A percentile compares a stretch with the other conserved stretches of the same genome.
These are phyloP conservation scores for Aurelia aurita complex sp. Pacific DNA, from an alignment of 30 jellyfish, hydroid and myxozoan genomes.

Conservation along the genomic window DNA sequence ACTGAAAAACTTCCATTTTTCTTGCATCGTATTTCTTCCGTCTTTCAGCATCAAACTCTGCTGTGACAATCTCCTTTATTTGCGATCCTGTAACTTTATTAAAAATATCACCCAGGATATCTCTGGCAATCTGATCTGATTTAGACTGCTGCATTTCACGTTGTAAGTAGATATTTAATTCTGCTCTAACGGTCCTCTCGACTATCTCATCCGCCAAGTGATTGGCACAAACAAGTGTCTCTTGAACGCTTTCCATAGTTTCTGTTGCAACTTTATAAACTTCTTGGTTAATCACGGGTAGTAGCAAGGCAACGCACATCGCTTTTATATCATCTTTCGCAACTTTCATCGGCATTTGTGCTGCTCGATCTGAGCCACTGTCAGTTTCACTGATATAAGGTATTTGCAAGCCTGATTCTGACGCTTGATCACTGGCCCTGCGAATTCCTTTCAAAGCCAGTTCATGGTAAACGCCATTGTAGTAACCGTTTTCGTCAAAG, in stretches of 20 bases:
- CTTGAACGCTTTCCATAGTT: conserved; percentile 14
- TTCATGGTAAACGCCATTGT: conserved; percentile 79
- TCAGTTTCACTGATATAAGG: neutral
- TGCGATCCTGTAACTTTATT: conserved; percentile 5
- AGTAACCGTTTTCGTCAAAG: conserved; percentile 66
- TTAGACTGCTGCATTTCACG: neutral
- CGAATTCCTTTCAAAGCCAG: conserved; percentile 51
- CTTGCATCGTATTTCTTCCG: conserved; percentile 9
- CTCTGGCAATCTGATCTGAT: neutral
- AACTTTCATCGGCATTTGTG: neutral
- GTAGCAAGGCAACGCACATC: conserved; percentile 1
- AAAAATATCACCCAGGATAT: neutral
- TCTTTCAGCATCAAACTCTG: conserved; percentile 7
- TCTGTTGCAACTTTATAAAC: conserved; percentile 11
- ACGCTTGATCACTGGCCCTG: conserved; percentile 5
- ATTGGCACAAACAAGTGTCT: conserved; percentile 1
- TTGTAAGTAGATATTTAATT: conserved; percentile 1
- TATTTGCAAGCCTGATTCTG: neutral
- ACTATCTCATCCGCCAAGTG: conserved; percentile 4
- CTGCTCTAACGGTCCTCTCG: neutral
- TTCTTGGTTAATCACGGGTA: conserved; percentile 29
- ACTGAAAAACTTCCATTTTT: conserved; percentile 37
- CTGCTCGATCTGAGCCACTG: neutral
- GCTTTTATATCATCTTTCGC: conserved; percentile 34
- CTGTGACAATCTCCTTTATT: neutral